Conservation (phyloP, 2,113 vertebrate genomes). For the Planiliza haematocheilus region DNA sequence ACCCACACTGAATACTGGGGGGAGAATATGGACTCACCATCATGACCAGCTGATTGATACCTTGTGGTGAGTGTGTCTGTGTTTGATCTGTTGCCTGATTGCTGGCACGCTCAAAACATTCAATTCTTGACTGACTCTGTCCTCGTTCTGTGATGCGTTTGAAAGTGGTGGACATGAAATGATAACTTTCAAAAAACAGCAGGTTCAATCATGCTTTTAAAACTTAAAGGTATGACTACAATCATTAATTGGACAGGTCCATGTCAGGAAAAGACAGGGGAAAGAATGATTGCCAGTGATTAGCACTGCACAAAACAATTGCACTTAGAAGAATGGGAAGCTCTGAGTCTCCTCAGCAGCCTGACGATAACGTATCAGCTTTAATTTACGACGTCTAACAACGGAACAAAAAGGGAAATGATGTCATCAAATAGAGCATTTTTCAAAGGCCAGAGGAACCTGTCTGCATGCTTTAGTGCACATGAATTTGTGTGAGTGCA, state of each 20-base stretch:
- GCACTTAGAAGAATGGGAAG: slow-evolving; percentile 8
- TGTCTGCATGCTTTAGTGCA: slow-evolving; percentile 45
- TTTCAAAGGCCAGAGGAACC: slow-evolving; percentile 75
- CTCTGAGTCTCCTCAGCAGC: slow-evolving; percentile 24
- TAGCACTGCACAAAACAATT: slow-evolving; percentile 1
- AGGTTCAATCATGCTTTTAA: slow-evolving; percentile 6
- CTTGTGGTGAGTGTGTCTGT: slow-evolving; percentile 14
- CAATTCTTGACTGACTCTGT: slow-evolving; percentile 21
- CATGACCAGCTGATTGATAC: slow-evolving; percentile 54
- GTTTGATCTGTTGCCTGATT: slow-evolving; percentile 35
- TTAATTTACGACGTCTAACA: slow-evolving; percentile 62
- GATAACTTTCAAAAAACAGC: slow-evolving; percentile 9
- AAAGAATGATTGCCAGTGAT: background rate
- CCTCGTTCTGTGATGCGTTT: slow-evolving; percentile 17
- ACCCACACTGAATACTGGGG: slow-evolving; percentile 50
- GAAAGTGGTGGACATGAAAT: background rate
- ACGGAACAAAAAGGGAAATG: slow-evolving; percentile 63
- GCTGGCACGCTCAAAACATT: slow-evolving; percentile 22
- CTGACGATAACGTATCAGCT: slow-evolving; percentile 44
- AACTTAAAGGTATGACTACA: background rate
- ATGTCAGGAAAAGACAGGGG: background rate
- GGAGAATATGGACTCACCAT: slow-evolving; percentile 51
- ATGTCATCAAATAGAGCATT: slow-evolving; percentile 80
- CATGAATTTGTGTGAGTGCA: slow-evolving; percentile 56
- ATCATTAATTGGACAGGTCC: background rate